A percentile compares a stretch with the other conserved stretches of the same genome.
Evolutionary conservation across 53 echinoderm and acorn worm genomes (phyloP).

Genomic region (Holothuria scabra): DNA sequence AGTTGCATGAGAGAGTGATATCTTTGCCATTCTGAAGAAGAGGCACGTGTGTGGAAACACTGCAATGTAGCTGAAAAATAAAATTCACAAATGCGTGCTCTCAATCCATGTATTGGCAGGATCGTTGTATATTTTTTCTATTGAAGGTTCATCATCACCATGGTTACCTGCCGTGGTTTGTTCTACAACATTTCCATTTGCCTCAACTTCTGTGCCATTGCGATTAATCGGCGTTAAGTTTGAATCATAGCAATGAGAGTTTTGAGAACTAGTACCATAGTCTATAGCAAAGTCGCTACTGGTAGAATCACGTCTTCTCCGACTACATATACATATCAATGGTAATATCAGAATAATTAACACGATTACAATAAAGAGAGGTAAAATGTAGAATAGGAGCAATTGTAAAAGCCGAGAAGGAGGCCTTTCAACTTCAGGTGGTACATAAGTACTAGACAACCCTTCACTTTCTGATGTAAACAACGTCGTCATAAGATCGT

Average conservation of each 20-base stretch:
- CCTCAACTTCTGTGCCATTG: neutral
- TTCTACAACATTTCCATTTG: neutral
- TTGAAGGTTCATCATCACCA: conserved; percentile 2
- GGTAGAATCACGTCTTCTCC: neutral
- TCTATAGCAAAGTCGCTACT: no score
- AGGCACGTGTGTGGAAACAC: no score
- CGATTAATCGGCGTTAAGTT: neutral
- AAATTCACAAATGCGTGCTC: conserved; percentile 11
- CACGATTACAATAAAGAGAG: conserved; percentile 4
- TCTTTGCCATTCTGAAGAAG: no score
- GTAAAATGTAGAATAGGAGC: neutral
- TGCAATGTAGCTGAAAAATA: no score
- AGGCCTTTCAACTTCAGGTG: neutral
- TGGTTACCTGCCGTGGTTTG: no score
- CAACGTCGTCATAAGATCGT: conserved; percentile 2
- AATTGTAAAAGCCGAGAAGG: neutral
- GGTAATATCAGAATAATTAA: conserved; percentile 15
- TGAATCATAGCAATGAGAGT: neutral
- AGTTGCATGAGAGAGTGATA: no score
- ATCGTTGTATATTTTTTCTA: neutral
- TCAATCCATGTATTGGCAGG: conserved; percentile 24
- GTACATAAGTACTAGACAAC: neutral
- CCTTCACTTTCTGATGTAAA: neutral
- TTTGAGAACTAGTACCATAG: neutral
- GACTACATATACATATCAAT: conserved; percentile 12